A percentile compares a stretch with the other conserved stretches of the same genome.
Conservation (phyloP, 2,113 vertebrate species). For the Psophia crepitans region DNA sequence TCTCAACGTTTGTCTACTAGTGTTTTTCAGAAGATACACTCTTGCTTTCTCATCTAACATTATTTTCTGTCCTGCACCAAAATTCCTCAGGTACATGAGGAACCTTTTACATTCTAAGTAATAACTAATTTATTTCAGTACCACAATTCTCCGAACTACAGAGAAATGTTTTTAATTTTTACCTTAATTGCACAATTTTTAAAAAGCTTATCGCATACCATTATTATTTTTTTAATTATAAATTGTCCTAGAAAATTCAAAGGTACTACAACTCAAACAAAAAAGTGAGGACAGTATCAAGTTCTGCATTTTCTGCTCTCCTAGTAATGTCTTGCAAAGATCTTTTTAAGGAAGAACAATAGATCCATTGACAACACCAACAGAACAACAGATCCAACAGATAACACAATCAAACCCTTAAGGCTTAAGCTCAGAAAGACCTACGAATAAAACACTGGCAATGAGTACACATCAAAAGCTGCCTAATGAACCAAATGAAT, state of each 20-base stretch:
- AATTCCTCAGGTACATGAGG: not conserved
- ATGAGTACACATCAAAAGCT: not conserved
- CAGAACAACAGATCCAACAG: not conserved
- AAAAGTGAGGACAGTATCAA: not conserved
- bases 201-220: not conserved
- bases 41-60: not conserved
- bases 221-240: not conserved
- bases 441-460: not conserved
- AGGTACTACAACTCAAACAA: not conserved
- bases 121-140: not conserved
- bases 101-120: not conserved
- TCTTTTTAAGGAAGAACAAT: not conserved
- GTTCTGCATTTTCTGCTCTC: not conserved
- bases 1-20: not conserved
- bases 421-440: not conserved
- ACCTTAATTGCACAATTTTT: not conserved
- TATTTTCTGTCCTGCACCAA: not conserved
- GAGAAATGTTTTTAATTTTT: not conserved
- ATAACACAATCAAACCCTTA: not conserved
- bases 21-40: not conserved
- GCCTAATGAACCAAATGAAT: constrained; percentile 12
- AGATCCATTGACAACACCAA: not conserved
- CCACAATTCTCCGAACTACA: not conserved
- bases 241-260: not conserved
- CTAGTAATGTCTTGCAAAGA: not conserved